A percentile compares a stretch with the other conserved stretches of the same genome.
phyloP scores from a whole-genome alignment of 2,797 vertebrate genomes.

The Xyrichtys novacula region DNA sequence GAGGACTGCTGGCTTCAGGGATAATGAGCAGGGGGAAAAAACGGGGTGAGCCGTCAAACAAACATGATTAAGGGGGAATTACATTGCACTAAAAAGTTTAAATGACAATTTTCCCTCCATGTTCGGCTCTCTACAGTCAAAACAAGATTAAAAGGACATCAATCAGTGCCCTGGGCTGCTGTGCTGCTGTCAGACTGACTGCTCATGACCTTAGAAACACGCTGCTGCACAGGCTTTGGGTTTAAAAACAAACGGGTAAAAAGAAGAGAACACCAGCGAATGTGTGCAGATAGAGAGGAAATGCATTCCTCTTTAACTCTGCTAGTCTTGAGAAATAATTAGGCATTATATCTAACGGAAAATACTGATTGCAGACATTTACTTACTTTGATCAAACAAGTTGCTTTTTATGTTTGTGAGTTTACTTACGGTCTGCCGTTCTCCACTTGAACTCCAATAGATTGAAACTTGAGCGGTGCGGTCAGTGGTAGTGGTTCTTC shows the following conservation, averaged over 20 bases:
- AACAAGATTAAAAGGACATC: constrained; percentile 55
- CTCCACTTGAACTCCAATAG: constrained; percentile 98
- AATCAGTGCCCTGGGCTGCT: constrained; percentile 48
- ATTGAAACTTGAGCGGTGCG: constrained; percentile 91
- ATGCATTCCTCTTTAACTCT: not conserved
- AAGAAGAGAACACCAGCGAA: constrained; percentile 18
- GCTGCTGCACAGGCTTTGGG: constrained; percentile 25
- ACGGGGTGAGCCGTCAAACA: constrained; percentile 51
- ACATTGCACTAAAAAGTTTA: constrained; percentile 43
- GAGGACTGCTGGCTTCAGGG: constrained; percentile 33
- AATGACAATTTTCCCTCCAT: constrained; percentile 40
- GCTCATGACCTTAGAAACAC: constrained; percentile 56
- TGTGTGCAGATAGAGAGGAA: constrained; percentile 8
- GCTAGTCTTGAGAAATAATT: no score
- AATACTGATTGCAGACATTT: no score
- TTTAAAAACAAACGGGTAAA: not conserved
- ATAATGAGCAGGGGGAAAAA: constrained; percentile 46
- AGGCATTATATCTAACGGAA: no score
- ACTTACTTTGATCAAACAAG: no score
- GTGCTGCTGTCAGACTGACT: constrained; percentile 40
- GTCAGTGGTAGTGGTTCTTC: constrained; percentile 88
- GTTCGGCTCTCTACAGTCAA: constrained; percentile 50
- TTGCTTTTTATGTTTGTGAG: not conserved
- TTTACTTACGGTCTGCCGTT: constrained; percentile 96
- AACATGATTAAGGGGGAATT: constrained; percentile 60